Evolutionary conservation across 2,797 vertebrate genomes (phyloP).

Genomic region (Coracias cyanogaster): DNA sequence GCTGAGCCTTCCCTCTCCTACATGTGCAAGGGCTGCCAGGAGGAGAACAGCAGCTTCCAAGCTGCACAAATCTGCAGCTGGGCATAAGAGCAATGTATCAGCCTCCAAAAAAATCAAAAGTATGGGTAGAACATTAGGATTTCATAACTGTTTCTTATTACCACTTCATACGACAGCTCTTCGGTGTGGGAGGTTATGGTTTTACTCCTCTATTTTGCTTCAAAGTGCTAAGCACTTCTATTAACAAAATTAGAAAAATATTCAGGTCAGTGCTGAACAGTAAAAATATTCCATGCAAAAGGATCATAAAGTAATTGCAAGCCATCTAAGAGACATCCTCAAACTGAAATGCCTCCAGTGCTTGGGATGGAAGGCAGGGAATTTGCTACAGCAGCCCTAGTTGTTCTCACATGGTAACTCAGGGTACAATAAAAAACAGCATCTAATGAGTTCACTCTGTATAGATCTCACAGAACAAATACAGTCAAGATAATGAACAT

Average conservation of each 20-base stretch:
- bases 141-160: background rate
- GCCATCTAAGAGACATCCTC: background rate
- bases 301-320: background rate
- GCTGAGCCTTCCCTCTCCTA: background rate
- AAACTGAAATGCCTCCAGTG: background rate
- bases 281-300: background rate
- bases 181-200: background rate
- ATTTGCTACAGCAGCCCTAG: background rate
- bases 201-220: background rate
- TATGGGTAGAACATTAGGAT: background rate
- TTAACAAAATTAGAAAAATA: background rate
- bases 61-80: background rate
- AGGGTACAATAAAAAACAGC: background rate
- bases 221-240: background rate
- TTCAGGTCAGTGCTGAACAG: background rate
- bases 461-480: background rate
- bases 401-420: background rate
- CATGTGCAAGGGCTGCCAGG: accelerated
- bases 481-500: accelerated
- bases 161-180: background rate
- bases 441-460: background rate
- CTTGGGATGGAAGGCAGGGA: background rate
- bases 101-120: background rate
- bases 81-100: background rate
- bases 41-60: background rate